A percentile compares a stretch with the other conserved stretches of the same genome.
Conservation (phyloP, 2,888 invertebrate genomes). For the Caenorhabditis doughertyi region DNA sequence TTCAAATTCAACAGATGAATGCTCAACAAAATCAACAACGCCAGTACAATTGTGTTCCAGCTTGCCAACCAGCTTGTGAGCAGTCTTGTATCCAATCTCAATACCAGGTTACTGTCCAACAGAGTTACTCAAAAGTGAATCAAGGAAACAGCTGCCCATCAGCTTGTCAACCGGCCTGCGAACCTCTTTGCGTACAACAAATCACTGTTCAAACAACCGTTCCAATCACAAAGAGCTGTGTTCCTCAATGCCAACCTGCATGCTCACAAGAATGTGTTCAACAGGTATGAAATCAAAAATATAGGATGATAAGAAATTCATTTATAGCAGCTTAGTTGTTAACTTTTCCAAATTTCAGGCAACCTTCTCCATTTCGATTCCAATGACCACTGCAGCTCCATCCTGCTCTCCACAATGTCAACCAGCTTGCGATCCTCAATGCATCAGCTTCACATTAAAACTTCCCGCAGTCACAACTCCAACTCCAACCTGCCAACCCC, state of each 20-base stretch:
- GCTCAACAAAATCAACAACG: conserved; percentile 53
- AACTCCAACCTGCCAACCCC: conserved; percentile 51
- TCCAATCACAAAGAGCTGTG: conserved; percentile 56
- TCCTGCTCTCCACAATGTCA: conserved; percentile 61
- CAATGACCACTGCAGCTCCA: conserved; percentile 42
- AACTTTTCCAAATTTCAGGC: conserved; percentile 27
- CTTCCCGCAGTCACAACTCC: conserved; percentile 49
- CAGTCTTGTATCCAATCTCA: conserved; percentile 66
- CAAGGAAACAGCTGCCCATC: conserved; percentile 58
- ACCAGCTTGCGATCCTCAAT: conserved; percentile 61
- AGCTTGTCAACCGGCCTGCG: conserved; percentile 63
- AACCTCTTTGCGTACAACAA: conserved; percentile 61
- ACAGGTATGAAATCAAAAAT: conserved; percentile 31
- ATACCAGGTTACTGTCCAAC: conserved; percentile 54
- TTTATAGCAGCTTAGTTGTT: too few relatives aligned
- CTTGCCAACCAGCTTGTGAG: conserved; percentile 66
- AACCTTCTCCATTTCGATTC: conserved; percentile 50
- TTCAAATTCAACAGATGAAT: conserved; percentile 59
- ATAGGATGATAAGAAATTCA: too few relatives aligned
- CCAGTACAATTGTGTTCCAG: conserved; percentile 59
- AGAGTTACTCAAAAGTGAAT: conserved; percentile 51
- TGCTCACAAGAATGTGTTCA: conserved; percentile 58
- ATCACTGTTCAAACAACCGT: conserved; percentile 56
- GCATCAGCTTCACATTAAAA: conserved; percentile 61
- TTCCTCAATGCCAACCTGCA: conserved; percentile 62